Evolutionary conservation across 2,113 vertebrate species (phyloP).

Genomic region (Zosterops hypoxanthus): DNA sequence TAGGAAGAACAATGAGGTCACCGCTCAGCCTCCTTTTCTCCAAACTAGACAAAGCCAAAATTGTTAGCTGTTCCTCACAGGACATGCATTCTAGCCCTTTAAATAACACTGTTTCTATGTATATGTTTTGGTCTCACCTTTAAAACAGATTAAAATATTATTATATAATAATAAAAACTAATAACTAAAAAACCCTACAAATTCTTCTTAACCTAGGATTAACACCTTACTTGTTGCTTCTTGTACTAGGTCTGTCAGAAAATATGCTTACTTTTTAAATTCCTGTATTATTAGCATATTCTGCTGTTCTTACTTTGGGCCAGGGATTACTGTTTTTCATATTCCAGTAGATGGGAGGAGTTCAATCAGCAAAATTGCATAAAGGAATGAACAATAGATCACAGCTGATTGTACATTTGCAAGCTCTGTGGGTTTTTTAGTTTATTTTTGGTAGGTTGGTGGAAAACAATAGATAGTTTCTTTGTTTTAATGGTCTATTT

Average conservation of each 20-base stretch:
- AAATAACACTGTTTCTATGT: neutral
- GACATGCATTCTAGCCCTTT: neutral
- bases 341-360: neutral
- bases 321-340: neutral
- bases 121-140: neutral
- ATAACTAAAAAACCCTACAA: fast-evolving
- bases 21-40: neutral
- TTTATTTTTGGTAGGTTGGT: neutral
- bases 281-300: neutral
- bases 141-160: neutral
- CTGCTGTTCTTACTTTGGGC: neutral
- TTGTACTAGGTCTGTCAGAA: neutral
- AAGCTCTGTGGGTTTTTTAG: neutral
- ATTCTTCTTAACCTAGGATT: neutral
- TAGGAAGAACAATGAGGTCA: neutral
- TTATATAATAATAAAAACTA: neutral
- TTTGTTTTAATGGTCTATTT: neutral
- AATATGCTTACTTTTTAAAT: neutral
- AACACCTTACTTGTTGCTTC: neutral
- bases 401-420: neutral
- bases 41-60: neutral
- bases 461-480: neutral
- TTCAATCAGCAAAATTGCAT: neutral
- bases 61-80: neutral
- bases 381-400: neutral